Conservation (phyloP, 2,797 vertebrate species). For the Petrocephalus schoutedeni region DNA sequence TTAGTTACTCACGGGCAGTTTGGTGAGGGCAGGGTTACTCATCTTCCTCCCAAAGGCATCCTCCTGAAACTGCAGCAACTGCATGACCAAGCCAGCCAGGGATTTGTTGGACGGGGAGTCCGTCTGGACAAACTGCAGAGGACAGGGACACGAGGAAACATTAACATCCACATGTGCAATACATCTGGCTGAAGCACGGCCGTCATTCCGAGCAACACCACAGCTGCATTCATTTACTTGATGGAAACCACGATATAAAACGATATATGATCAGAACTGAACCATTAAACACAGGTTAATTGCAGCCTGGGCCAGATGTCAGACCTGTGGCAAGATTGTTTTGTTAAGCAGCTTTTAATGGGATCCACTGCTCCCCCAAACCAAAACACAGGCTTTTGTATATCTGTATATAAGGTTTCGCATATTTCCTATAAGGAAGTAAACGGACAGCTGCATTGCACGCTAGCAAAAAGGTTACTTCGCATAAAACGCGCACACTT, state of each 20-base stretch:
- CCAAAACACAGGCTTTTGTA: background rate
- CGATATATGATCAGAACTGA: background rate
- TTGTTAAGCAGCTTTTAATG: background rate
- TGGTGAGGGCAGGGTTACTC: constrained; percentile 80
- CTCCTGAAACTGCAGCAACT: constrained; percentile 95
- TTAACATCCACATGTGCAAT: background rate
- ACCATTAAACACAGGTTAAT: background rate
- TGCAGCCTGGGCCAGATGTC: background rate
- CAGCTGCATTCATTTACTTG: background rate
- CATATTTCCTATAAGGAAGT: background rate
- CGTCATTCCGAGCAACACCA: background rate
- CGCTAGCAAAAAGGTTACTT: background rate
- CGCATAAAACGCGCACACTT: background rate
- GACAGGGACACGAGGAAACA: background rate
- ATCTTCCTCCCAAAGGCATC: constrained; percentile 86
- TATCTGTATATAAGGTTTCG: background rate
- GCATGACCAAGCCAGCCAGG: constrained; percentile 78
- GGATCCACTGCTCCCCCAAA: background rate
- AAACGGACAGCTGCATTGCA: background rate
- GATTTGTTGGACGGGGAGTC: constrained; percentile 90
- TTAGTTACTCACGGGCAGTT: constrained; percentile 79
- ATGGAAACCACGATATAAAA: background rate
- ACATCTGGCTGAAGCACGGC: background rate
- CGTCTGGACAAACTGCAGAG: constrained; percentile 75
- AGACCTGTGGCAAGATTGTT: background rate